These are phyloP conservation scores for Platerodrilus igneus DNA, from an alignment of 2,888 invertebrate genomes.

Conservation along the genomic window DNA sequence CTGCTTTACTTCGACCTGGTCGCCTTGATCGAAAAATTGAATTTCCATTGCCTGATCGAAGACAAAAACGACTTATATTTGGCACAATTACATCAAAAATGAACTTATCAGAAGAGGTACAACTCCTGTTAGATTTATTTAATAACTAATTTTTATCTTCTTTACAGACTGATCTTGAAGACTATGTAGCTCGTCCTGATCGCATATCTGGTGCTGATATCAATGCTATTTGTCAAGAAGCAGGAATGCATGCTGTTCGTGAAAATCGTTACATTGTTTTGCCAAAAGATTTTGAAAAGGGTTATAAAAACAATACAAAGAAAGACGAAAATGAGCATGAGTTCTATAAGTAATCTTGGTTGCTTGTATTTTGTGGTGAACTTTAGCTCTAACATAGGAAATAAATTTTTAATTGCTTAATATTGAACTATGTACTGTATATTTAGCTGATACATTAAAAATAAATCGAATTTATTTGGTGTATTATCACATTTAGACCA, in stretches of 20 bases:
- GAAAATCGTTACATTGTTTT: constrained; percentile 99
- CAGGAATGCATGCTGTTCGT: constrained; percentile 99
- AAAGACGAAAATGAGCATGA: constrained; percentile 99
- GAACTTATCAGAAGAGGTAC: constrained; percentile 90
- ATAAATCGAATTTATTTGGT: too few species aligned
- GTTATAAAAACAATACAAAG: constrained; percentile 99
- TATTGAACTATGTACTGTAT: background rate
- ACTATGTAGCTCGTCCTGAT: constrained; percentile 97
- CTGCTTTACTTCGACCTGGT: constrained; percentile 92
- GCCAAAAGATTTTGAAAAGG: constrained; percentile 99
- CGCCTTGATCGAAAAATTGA: constrained; percentile 98
- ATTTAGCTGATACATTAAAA: too few species aligned
- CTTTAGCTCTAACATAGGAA: too few species aligned
- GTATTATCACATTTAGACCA: too few species aligned
- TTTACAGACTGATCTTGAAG: constrained; percentile 84
- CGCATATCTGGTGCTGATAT: constrained; percentile 99
- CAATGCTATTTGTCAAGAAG: constrained; percentile 99
- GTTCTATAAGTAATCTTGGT: constrained; percentile 90
- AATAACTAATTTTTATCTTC: background rate
- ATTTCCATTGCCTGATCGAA: constrained; percentile 90
- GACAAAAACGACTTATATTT: constrained; percentile 95
- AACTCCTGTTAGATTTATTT: background rate
- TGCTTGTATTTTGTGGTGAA: too few species aligned
- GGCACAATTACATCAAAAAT: constrained; percentile 95
- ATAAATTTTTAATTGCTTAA: background rate